Evolutionary conservation across 1,140 invertebrate species (phyloP), one percentile per base, ranked within the genome.

Genomic region (Drosophila parabipectinata): DNA sequence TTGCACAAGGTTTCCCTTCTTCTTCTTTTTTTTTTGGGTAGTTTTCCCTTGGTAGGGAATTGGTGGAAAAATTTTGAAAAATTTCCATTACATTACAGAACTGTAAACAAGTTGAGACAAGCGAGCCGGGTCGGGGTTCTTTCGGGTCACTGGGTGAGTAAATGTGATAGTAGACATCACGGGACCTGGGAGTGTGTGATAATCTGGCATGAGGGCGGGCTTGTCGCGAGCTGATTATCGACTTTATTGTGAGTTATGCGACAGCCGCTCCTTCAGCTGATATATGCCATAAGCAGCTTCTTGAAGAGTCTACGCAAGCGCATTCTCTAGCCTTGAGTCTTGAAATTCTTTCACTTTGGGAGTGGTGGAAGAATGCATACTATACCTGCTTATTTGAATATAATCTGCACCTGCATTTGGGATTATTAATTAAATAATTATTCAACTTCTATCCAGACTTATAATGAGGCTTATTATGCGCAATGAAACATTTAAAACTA

Each of bases 51-150:
- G 53, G 50, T 68, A 18, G 69, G 60, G 61, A 34, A 61, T 57
- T 48, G 50, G 66, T 75, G 69, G 71, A 80, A 85, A 84, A 75
- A 66, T 85, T 85, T 87, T 61, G 44, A 87, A 85, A 85, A 79
- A 66, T 85, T 87, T 87, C 82, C 82, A 75, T 87, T 79, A 69
- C 82, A 75, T 87, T 79, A 69, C 78, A 85, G 41, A 56, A 66
- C 60, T 72, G 81, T 84, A 84, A 84, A 87, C 82, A 87, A 81
- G 73, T 47, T 32, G 53, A 37, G 32, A 54, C 62, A 61, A 21
- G 9, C 8, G 44, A 15, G 55, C 8, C 50, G 39, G 18, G 37
- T 34, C 18, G 77, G 76, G 37, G 60, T 64, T 75, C 60, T 53
- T 54, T 66, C 47, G 67, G 81, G 81, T 84, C 82, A 84, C 72